Percentiles rank a stretch among this genome's conserved stretches.
phyloP scores from a whole-genome alignment of 1,140 invertebrate species.

The Caenorhabditis tropicalis region DNA sequence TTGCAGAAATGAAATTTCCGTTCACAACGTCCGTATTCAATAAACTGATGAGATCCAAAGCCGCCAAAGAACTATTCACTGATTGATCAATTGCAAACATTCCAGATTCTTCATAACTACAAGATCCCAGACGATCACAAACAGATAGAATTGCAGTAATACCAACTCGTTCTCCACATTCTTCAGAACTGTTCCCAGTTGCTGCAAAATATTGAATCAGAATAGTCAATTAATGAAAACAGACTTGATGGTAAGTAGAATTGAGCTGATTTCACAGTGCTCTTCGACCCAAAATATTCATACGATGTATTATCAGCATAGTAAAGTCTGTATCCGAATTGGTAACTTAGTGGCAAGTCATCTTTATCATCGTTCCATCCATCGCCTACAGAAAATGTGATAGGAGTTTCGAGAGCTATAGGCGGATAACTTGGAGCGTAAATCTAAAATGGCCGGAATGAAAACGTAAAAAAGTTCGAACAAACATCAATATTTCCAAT shows the following conservation, averaged over 20 bases:
- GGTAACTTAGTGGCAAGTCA: not conserved
- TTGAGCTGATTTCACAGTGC: not conserved
- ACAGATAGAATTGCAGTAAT: not conserved
- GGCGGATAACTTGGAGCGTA: not conserved
- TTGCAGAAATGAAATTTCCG: constrained; percentile 27
- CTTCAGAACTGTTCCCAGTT: not conserved
- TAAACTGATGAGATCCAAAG: constrained; percentile 4
- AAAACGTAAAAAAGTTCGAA: not conserved
- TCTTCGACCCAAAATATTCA: not conserved
- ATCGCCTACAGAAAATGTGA: not conserved
- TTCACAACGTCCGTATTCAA: constrained; percentile 1
- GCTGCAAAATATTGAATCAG: not conserved
- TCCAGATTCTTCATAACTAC: not conserved
- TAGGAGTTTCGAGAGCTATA: not conserved
- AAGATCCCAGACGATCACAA: not conserved
- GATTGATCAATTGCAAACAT: not conserved
- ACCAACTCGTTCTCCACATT: constrained; percentile 10
- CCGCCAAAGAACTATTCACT: not conserved
- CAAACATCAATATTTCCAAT: not conserved
- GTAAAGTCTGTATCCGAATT: constrained; percentile 12
- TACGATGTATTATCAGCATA: not conserved
- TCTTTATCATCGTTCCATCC: constrained; percentile 23
- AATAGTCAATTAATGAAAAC: not conserved
- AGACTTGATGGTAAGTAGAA: not conserved
- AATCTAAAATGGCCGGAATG: not conserved